Evolutionary conservation across 1,140 invertebrate species (phyloP), one percentile per base, ranked within the genome.

Genomic region (Drosophila virilis): DNA sequence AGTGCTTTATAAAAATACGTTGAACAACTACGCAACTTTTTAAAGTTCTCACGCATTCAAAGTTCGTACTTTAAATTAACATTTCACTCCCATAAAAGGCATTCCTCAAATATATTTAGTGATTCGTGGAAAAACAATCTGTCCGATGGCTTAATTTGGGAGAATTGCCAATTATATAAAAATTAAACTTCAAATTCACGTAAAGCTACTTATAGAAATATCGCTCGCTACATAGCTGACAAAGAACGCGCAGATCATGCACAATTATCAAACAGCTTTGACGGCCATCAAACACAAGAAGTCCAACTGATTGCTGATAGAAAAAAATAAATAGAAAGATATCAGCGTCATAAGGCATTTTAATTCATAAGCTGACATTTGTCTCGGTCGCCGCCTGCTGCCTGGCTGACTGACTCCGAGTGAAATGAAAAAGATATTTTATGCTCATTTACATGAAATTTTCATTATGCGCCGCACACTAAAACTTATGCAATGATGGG

Each of bases 361-460:
- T 88, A 91, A 91, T 91, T 91, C 88, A 91, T 91, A 91, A 91
- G 88, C 88, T 88, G 83, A 88, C 88, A 91, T 91, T 91, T 91
- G 88, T 91, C 88, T 88, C 67, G 58, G 77, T 68, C 40, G 35
- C 68, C 67, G 75, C 57, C 51, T 54, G 66, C 46, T 48, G 64
- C 40, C 50, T 79, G 58, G 35, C 79, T 72, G 70, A 60, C 75
- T 82, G 46, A 60, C 42, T 55, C 28, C 8, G 8, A 72, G 62
- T 72, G 78, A 79, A 91, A 91, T 91, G 88, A 82, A 84, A 88
- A 73, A 91, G 80, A 91, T 91, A 88, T 91, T 91, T 91, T 81
- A 91, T 88, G 88, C 88, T 91, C 88, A 91, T 91, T 91, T 91
- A 91, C 88, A 91, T 91, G 83, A 91, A 91, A 91, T 88, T 91